These are phyloP conservation scores for Drosophila tristis DNA, from an alignment of 1,140 invertebrate genomes.

Conservation along the genomic window DNA sequence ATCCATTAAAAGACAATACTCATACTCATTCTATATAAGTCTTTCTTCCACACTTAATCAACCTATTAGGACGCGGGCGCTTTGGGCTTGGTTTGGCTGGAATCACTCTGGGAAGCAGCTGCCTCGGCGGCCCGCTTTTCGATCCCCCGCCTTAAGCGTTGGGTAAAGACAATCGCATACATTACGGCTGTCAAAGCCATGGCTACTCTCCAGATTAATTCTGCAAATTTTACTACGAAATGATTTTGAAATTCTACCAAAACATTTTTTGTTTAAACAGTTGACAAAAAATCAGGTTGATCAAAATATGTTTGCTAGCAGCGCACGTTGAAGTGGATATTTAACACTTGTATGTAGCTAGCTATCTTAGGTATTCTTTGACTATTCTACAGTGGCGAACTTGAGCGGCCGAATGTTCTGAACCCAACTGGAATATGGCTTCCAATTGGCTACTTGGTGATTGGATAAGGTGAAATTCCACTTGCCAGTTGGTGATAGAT, in stretches of 20 bases:
- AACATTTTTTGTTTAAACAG: constrained; percentile 20
- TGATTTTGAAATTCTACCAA: constrained; percentile 9
- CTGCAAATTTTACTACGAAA: not conserved
- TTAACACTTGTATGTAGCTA: too few species aligned
- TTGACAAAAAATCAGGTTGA: not conserved
- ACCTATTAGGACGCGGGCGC: too few species aligned
- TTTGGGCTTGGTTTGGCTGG: too few species aligned
- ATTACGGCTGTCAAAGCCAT: not conserved
- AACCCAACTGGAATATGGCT: too few species aligned
- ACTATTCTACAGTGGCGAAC: too few species aligned
- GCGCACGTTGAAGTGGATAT: constrained; percentile 7
- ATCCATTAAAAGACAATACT: too few species aligned
- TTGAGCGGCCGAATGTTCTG: too few species aligned
- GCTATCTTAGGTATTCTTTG: too few species aligned
- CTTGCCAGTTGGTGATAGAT: constrained; percentile 89
- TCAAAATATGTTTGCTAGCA: not conserved
- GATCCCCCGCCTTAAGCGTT: not conserved
- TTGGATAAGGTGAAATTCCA: constrained; percentile 31
- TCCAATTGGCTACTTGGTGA: too few species aligned
- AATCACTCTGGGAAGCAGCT: too few species aligned
- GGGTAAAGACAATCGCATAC: constrained; percentile 2
- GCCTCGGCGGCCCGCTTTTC: not conserved
- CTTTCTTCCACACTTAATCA: too few species aligned
- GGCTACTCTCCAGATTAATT: not conserved
- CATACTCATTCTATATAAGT: not conserved